Conservation (phyloP, 2,888 invertebrate species). For the Lymantria monacha region DNA sequence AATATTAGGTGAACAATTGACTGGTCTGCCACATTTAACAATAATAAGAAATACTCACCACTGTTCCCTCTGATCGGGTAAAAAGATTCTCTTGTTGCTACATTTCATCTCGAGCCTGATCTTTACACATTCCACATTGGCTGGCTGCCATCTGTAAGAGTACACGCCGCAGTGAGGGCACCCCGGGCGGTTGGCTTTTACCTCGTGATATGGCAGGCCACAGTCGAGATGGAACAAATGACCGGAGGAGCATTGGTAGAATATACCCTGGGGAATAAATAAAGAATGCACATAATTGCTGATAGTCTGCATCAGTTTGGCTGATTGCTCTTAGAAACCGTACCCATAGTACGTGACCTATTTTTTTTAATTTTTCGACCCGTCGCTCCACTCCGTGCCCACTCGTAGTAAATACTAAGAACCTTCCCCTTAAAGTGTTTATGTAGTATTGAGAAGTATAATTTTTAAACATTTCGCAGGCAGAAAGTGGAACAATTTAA, state of each 20-base stretch:
- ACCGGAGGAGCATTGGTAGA: conserved; percentile 88
- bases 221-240: conserved; percentile 94
- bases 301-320: not conserved
- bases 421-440: too few species aligned
- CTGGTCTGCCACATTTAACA: too few species aligned
- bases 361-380: too few species aligned
- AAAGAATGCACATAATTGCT: not conserved
- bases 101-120: conserved; percentile 60
- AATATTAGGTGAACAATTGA: too few species aligned
- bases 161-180: conserved; percentile 75
- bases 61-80: conserved; percentile 71
- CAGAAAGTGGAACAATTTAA: too few species aligned
- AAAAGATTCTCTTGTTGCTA: conserved; percentile 59
- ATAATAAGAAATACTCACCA: conserved; percentile 49
- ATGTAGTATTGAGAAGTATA: too few species aligned
- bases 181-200: conserved; percentile 44
- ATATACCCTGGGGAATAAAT: conserved; percentile 85
- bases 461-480: too few species aligned
- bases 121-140: conserved; percentile 47
- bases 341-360: too few species aligned
- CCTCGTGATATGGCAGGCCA: conserved; percentile 72
- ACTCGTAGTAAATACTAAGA: too few species aligned
- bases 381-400: too few species aligned
- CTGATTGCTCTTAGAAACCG: too few species aligned
- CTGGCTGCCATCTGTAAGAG: conserved; percentile 60